Conservation (phyloP, 2,888 invertebrate species). For the Lithophane semibrunnea region DNA sequence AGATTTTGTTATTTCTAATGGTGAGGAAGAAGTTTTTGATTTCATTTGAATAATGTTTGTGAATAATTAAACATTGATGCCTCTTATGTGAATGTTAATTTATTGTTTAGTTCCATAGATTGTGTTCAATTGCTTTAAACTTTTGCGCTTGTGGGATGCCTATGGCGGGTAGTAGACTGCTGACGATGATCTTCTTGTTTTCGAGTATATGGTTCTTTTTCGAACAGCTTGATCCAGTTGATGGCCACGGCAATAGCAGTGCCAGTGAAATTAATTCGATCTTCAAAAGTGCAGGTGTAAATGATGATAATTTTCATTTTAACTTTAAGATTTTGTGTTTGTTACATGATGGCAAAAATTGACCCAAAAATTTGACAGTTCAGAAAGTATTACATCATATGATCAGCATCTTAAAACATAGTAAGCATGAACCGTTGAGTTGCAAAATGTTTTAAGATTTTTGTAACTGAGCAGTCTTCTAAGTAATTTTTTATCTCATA, state of each 20-base stretch:
- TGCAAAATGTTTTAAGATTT: constrained; percentile 27
- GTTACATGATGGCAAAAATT: neutral
- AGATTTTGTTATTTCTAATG: constrained; percentile 10
- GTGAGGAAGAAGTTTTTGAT: neutral
- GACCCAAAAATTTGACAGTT: neutral
- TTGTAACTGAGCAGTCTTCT: constrained; percentile 48
- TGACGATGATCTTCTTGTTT: neutral
- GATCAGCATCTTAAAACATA: neutral
- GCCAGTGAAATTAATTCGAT: neutral
- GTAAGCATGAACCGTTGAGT: neutral
- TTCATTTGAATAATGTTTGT: neutral
- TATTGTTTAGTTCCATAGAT: neutral
- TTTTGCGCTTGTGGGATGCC: neutral
- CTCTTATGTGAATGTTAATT: neutral
- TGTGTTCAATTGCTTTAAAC: neutral
- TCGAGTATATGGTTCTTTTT: neutral
- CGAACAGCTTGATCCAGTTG: neutral
- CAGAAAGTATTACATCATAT: neutral
- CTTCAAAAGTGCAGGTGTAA: neutral
- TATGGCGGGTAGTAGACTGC: neutral
- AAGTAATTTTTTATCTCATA: constrained; percentile 64
- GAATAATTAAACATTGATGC: neutral
- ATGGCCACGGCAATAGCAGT: neutral
- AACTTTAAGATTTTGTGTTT: neutral
- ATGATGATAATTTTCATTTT: neutral